These are phyloP conservation scores for Porites evermanni DNA, from an alignment of 92 coral and sea anemone species.

Conservation along the genomic window DNA sequence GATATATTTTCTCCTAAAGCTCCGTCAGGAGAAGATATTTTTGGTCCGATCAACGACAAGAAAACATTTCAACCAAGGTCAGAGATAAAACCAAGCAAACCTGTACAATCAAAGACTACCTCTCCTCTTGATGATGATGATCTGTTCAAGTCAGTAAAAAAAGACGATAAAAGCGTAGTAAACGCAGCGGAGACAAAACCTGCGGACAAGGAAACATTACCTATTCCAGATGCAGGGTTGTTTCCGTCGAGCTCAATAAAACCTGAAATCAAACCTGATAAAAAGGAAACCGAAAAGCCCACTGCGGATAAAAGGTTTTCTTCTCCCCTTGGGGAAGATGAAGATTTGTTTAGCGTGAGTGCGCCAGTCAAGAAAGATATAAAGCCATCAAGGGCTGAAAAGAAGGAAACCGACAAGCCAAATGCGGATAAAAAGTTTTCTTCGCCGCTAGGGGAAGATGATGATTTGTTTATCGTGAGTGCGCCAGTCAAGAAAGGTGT, in stretches of 20 bases:
- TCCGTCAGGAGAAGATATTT: conserved; percentile 1
- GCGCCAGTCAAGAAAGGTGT: conserved; percentile 43
- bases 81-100: conserved; percentile 21
- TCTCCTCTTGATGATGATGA: conserved; percentile 53
- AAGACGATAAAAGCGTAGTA: conserved; percentile 5
- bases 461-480: conserved; percentile 73
- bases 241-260: conserved; percentile 31
- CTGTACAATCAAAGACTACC: conserved; percentile 29
- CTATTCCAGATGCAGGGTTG: conserved; percentile 48
- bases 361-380: conserved; percentile 44
- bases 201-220: conserved; percentile 3
- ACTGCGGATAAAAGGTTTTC: conserved; percentile 9
- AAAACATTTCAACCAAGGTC: conserved; percentile 6
- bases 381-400: conserved; percentile 6
- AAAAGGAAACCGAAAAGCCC: conserved; percentile 28
- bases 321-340: conserved; percentile 60
- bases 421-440: conserved; percentile 11
- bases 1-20: neutral
- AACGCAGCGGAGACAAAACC: conserved; percentile 22
- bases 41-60: conserved; percentile 13
- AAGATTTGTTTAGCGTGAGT: conserved; percentile 73
- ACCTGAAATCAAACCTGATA: conserved; percentile 20
- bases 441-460: conserved; percentile 61
- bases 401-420: conserved; percentile 32
- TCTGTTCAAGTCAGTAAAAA: conserved; percentile 32